Evolutionary conservation across 2,797 vertebrate genomes (phyloP).

Genomic region (Muscicapa striata): DNA sequence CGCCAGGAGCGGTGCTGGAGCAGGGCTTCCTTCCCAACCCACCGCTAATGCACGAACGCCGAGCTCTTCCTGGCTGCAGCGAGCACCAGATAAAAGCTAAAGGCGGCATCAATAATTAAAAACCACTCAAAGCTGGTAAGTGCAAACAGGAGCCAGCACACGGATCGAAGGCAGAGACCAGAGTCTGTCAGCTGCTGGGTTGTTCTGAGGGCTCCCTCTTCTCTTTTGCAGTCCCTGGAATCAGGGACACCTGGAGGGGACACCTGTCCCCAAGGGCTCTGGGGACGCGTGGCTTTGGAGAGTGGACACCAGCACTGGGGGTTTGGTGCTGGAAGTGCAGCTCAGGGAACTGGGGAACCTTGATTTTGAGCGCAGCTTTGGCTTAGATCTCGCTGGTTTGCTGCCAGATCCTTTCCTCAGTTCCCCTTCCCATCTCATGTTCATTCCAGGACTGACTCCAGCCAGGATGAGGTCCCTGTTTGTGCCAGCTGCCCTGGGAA

Average conservation of each 20-base stretch:
- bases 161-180: background rate
- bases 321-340: fast-evolving
- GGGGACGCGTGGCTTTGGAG: background rate
- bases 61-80: background rate
- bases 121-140: conserved; percentile 55
- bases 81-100: conserved; percentile 51
- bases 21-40: conserved; percentile 22
- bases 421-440: background rate
- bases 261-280: background rate
- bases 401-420: background rate
- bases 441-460: background rate
- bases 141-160: conserved; percentile 43
- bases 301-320: background rate
- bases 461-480: background rate
- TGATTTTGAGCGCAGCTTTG: background rate
- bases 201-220: background rate
- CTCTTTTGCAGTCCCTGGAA: background rate
- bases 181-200: background rate
- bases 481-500: conserved; percentile 4
- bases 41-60: conserved; percentile 55
- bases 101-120: conserved; percentile 73
- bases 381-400: background rate
- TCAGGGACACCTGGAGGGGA: background rate
- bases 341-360: background rate
- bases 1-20: background rate